Evolutionary conservation across 2,797 vertebrate species (phyloP).

Genomic region (Sebastes miniatus): DNA sequence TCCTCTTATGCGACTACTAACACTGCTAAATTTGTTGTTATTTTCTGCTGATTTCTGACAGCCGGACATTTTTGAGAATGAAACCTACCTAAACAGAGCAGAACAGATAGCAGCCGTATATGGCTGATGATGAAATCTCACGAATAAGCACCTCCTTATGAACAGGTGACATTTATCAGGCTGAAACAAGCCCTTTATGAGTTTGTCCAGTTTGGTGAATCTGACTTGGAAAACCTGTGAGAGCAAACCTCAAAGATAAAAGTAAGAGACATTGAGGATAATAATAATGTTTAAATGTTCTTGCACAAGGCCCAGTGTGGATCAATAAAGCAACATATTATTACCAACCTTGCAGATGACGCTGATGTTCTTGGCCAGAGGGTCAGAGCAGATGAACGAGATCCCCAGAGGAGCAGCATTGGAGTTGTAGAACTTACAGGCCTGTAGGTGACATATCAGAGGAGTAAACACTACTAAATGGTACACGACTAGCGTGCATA

Average conservation of each 20-base stretch:
- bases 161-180: background rate
- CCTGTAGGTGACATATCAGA: slow-evolving; percentile 69
- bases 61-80: background rate
- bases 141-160: background rate
- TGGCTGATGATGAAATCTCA: background rate
- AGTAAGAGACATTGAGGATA: background rate
- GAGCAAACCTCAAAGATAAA: background rate
- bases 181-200: background rate
- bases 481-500: background rate
- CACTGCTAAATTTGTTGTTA: background rate
- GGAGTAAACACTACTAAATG: background rate
- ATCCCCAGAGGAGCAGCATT: slow-evolving; percentile 91
- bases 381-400: slow-evolving; percentile 89
- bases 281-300: background rate
- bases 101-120: background rate
- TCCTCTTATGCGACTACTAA: background rate
- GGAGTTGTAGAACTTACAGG: slow-evolving; percentile 92
- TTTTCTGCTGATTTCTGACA: background rate
- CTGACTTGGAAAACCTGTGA: background rate
- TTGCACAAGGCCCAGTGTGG: background rate
- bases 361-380: slow-evolving; percentile 85
- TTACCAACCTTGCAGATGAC: slow-evolving; percentile 92
- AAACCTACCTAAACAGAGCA: background rate
- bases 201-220: background rate
- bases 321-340: background rate